Evolutionary conservation across 2,888 invertebrate genomes (phyloP), one percentile per base, ranked within the genome.

Genomic region (Pilophorus perplexus): DNA sequence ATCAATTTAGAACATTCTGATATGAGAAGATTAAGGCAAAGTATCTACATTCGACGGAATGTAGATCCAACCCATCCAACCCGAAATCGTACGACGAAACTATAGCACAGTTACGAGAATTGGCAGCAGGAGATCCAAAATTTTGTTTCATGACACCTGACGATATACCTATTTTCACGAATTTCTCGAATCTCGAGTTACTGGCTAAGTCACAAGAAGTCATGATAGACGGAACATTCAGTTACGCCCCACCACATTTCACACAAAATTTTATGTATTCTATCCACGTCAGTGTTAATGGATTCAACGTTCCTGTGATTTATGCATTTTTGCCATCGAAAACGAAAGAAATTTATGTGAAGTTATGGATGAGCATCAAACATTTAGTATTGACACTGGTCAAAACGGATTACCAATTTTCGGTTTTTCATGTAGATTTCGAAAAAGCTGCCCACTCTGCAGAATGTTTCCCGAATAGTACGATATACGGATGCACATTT

Each of bases 161-260:
- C 6, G 33, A 44, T 44, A 16, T 44, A 44, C 44, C 44, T 44
- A 44, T 44, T 44, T 44, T 44, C 44, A 44, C 40, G 40, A 40
- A 40, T 40, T n/a, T 40, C 40, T 40, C 44, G 44, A 44, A 44
- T 44, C 18, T 44, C 18, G 44, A 44, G 44, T 44, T 5, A 44
- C 44, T 16, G 18, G 33, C 33, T 33, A 33, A 33, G 33, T 33
- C 33, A 33, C 33, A 33, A 33, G 33, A 33, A 33, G 33, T 33
- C 33, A 33, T 33, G 33, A 33, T 33, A 33, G 33, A 33, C 33
- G 33, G 33, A 33, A 33, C 33, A 44, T 44, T 44, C 18, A 44
- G 44, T 44, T 44, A 44, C 44, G 44, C 44, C 44, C 44, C 44
- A 44, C 44, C 44, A 44, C 44, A 44, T 44, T 44, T 44, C 44